Evolutionary conservation across 2,888 invertebrate genomes (phyloP).

Genomic region (Zhuqinia jingwanae): DNA sequence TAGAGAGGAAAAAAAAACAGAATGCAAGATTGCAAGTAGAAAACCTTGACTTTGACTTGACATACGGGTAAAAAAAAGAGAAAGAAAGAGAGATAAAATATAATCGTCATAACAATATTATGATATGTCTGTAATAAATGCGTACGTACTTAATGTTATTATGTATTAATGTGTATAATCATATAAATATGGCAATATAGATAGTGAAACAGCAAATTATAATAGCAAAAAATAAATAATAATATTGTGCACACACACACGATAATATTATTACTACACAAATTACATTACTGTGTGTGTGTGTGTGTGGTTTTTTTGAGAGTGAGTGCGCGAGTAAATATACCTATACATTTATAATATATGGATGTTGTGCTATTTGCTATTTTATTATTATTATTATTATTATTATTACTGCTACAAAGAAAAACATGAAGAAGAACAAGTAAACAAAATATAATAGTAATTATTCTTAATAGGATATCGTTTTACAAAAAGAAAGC

Average conservation of each 20-base stretch:
- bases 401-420: slow-evolving; percentile 1
- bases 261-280: slow-evolving; percentile 5
- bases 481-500: slow-evolving; percentile 32
- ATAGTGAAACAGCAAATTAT: slow-evolving; percentile 35
- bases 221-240: slow-evolving; percentile 43
- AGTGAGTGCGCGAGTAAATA: neutral
- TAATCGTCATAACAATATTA: slow-evolving; percentile 38
- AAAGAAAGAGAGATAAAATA: slow-evolving; percentile 19
- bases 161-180: slow-evolving; percentile 58
- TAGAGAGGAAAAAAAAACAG: neutral
- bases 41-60: neutral
- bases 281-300: neutral
- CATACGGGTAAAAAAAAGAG: neutral
- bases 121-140: slow-evolving; percentile 44
- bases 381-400: neutral
- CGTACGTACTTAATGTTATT: slow-evolving; percentile 59
- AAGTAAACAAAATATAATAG: slow-evolving; percentile 26
- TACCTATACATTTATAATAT: neutral
- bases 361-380: neutral
- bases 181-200: slow-evolving; percentile 45
- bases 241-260: slow-evolving; percentile 27
- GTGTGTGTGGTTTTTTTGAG: too few species aligned
- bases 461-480: slow-evolving; percentile 11
- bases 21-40: neutral
- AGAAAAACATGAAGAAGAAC: slow-evolving; percentile 22